phyloP scores from a whole-genome alignment of 92 coral and sea anemone species.

The Anthopleura xanthogrammica region DNA sequence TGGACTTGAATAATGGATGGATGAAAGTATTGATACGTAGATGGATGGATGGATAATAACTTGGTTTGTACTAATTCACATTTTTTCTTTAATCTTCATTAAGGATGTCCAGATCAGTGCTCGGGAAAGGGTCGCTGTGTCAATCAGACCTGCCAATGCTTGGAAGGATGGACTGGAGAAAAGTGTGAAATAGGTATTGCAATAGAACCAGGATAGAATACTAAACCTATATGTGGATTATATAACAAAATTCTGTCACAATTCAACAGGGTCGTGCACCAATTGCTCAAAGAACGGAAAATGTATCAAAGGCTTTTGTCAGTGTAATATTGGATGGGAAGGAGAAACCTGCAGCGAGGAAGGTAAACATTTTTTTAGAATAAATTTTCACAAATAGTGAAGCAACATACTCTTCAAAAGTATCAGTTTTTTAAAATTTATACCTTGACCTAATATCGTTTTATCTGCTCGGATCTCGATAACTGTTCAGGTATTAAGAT shows the following conservation, averaged over 20 bases:
- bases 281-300: slow-evolving; percentile 55
- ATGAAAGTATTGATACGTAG: not conserved
- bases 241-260: not conserved
- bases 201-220: not conserved
- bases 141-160: slow-evolving; percentile 60
- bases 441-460: no score
- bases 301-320: no score
- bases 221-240: not conserved
- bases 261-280: slow-evolving; percentile 31
- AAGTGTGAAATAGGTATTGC: slow-evolving; percentile 57
- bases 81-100: not conserved
- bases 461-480: slow-evolving; percentile 50
- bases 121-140: slow-evolving; percentile 74
- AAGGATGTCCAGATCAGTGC: slow-evolving; percentile 66
- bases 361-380: slow-evolving; percentile 30
- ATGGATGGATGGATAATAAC: not conserved
- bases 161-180: slow-evolving; percentile 66
- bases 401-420: no score
- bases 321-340: slow-evolving; percentile 71
- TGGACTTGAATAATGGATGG: no score
- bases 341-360: slow-evolving; percentile 47
- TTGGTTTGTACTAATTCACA: no score
- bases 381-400: no score
- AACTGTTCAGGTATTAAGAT: slow-evolving; percentile 57
- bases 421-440: not conserved